Conservation (phyloP, 2,113 vertebrate species). For the Lasiurus cinereus region DNA sequence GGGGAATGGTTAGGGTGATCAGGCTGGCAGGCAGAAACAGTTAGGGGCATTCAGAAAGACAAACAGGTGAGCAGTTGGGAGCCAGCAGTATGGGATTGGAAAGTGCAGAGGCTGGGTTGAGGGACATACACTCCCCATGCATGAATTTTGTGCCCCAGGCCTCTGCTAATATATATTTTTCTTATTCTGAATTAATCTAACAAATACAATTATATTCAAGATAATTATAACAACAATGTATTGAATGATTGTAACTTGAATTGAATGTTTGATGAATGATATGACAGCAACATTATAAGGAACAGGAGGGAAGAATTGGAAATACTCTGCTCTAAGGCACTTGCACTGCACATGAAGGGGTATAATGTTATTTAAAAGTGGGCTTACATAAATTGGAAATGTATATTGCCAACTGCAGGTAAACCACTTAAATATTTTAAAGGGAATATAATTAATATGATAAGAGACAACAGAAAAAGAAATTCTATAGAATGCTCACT, state of each 20-base stretch:
- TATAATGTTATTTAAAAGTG: not conserved
- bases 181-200: not conserved
- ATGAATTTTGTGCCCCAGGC: too few relatives aligned
- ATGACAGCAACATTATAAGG: not conserved
- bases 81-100: too few relatives aligned
- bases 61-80: too few relatives aligned
- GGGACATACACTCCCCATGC: too few relatives aligned
- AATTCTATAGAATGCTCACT: not conserved
- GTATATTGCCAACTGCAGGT: not conserved
- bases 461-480: not conserved
- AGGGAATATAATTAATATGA: not conserved
- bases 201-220: not conserved
- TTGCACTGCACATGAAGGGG: not conserved
- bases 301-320: not conserved
- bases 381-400: slow-evolving; percentile 25
- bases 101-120: too few relatives aligned
- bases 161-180: not conserved
- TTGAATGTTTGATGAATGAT: not conserved
- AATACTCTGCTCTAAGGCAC: too few relatives aligned
- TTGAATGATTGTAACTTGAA: not conserved
- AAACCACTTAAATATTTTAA: not conserved
- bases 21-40: too few relatives aligned
- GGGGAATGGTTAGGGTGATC: too few relatives aligned
- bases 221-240: too few relatives aligned
- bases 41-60: too few relatives aligned